Evolutionary conservation across 2,888 invertebrate genomes (phyloP).

Genomic region (Nephrotoma guestfalica): DNA sequence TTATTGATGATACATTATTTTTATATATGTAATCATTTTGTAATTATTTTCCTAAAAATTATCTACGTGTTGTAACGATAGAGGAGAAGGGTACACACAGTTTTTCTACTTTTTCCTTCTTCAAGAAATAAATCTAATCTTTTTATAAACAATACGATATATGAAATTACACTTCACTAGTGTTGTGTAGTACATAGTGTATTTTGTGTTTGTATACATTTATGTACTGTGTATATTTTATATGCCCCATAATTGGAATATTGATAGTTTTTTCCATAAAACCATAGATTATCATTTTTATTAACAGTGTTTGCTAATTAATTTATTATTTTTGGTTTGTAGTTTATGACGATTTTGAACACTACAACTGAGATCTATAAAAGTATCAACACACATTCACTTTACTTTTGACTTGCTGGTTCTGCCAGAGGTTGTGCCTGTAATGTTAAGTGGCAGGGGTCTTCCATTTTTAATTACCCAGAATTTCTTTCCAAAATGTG

Average conservation of each 20-base stretch:
- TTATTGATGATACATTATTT: background rate
- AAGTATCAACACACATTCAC: no score
- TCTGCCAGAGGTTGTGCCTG: no score
- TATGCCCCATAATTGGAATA: background rate
- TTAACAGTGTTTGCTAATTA: background rate
- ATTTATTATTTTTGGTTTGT: background rate
- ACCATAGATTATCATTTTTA: background rate
- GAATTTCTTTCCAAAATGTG: no score
- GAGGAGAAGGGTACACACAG: background rate
- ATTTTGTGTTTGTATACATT: background rate
- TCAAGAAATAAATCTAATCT: background rate
- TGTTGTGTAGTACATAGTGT: background rate
- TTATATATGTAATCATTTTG: background rate
- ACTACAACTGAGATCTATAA: no score
- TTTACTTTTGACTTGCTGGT: no score
- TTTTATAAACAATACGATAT: background rate
- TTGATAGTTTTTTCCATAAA: background rate
- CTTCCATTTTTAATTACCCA: no score
- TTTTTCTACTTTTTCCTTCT: background rate
- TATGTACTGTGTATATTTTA: background rate
- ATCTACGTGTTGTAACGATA: background rate
- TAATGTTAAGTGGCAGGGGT: no score
- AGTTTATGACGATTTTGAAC: background rate
- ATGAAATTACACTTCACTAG: background rate
- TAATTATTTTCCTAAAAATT: background rate